Evolutionary conservation across 2,888 invertebrate species (phyloP).

Genomic region (Megastigmus dorsalis): DNA sequence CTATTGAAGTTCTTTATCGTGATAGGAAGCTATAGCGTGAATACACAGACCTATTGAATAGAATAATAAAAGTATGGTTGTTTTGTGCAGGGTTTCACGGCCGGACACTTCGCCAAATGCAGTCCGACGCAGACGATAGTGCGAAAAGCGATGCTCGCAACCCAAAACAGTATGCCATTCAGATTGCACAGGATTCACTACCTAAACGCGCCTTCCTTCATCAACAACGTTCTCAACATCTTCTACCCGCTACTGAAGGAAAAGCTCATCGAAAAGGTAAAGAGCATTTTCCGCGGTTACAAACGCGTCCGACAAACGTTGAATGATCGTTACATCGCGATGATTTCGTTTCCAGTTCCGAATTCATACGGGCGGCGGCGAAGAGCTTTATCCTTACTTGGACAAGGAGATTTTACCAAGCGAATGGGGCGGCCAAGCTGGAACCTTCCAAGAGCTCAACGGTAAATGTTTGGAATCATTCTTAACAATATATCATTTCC

Average conservation of each 20-base stretch:
- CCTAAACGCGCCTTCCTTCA: constrained; percentile 67
- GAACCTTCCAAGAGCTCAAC: constrained; percentile 68
- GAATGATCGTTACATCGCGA: not conserved
- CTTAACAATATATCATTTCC: too few relatives aligned
- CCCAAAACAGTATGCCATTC: constrained; percentile 72
- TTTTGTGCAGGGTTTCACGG: constrained; percentile 69
- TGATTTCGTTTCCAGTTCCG: constrained; percentile 70
- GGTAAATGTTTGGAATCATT: too few relatives aligned
- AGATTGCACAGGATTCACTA: constrained; percentile 68
- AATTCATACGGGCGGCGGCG: constrained; percentile 70
- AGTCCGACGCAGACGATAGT: constrained; percentile 68
- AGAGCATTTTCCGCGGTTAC: too few relatives aligned
- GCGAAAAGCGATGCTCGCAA: constrained; percentile 69
- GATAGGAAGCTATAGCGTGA: too few relatives aligned
- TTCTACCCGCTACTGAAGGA: constrained; percentile 71
- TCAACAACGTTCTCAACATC: constrained; percentile 65
- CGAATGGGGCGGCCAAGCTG: constrained; percentile 74
- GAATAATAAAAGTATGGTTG: too few relatives aligned
- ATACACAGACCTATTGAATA: too few relatives aligned
- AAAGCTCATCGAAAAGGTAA: constrained; percentile 71
- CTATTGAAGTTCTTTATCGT: too few relatives aligned
- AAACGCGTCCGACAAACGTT: too few relatives aligned
- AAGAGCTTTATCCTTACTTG: constrained; percentile 71
- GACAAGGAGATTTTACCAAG: constrained; percentile 73
- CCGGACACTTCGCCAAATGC: constrained; percentile 69